phyloP scores from a whole-genome alignment of 2,113 vertebrate genomes.

The Xiphophorus hellerii region DNA sequence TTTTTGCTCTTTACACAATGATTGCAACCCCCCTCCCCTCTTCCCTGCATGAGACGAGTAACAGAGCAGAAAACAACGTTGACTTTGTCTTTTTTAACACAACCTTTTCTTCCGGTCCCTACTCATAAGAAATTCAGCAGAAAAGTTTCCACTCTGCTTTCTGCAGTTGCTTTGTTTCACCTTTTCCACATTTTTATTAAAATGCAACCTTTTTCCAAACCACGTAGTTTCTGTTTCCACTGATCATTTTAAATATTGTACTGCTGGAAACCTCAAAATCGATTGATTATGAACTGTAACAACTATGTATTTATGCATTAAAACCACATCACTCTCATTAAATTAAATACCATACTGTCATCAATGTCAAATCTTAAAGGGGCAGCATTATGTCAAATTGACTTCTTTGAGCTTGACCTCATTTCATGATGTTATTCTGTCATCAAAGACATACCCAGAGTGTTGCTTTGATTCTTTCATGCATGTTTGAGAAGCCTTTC shows the following conservation, averaged over 20 bases:
- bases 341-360: too few species aligned
- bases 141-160: neutral
- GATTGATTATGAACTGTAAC: neutral
- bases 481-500: too few species aligned
- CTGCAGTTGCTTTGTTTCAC: neutral
- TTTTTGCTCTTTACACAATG: neutral
- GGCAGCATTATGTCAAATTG: too few species aligned
- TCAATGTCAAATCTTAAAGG: too few species aligned
- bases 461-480: too few species aligned
- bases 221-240: neutral
- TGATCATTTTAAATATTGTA: neutral
- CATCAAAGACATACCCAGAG: too few species aligned
- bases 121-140: neutral
- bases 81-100: neutral
- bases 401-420: too few species aligned
- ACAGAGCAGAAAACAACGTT: neutral
- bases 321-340: neutral
- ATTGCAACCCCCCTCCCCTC: neutral
- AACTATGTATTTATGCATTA: neutral
- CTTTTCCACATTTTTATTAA: neutral
- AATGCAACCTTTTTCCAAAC: too few species aligned
- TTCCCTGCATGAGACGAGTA: neutral
- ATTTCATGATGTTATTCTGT: too few species aligned
- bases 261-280: neutral
- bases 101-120: neutral